phyloP scores from a whole-genome alignment of 2,888 invertebrate species.

The Drosophila buzzatii region DNA sequence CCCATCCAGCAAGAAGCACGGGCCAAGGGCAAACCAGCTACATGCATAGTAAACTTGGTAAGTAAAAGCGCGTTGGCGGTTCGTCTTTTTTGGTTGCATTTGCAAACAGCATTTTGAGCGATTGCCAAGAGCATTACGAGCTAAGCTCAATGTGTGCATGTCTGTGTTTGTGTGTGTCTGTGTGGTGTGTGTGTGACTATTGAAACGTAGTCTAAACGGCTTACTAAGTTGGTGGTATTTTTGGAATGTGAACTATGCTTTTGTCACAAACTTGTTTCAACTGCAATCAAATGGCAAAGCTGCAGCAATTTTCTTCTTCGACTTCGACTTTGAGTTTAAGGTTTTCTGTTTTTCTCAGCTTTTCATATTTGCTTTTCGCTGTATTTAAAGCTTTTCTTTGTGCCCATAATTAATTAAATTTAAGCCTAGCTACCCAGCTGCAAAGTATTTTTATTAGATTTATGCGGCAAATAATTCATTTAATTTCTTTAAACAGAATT shows the following conservation, averaged over 20 bases:
- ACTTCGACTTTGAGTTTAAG: neutral
- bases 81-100: conserved; percentile 59
- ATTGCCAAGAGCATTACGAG: conserved; percentile 55
- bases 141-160: conserved; percentile 24
- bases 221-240: conserved; percentile 36
- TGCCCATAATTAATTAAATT: conserved; percentile 22
- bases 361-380: too few species aligned
- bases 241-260: conserved; percentile 32
- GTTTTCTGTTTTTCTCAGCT: neutral
- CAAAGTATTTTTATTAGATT: conserved; percentile 34
- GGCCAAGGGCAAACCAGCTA: neutral
- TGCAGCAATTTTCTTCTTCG: neutral
- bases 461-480: conserved; percentile 20
- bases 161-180: neutral
- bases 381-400: neutral
- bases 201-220: conserved; percentile 45
- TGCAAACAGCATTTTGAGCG: conserved; percentile 69
- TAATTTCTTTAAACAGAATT: conserved; percentile 5
- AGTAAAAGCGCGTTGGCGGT: conserved; percentile 50
- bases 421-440: neutral
- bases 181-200: conserved; percentile 15
- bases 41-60: conserved; percentile 31
- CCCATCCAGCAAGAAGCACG: conserved; percentile 1
- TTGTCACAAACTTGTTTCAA: conserved; percentile 40
- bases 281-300: conserved; percentile 31